Base-by-base conservation (phyloP, 2,888 invertebrate genomes). In the Graphium colonna region DNA sequence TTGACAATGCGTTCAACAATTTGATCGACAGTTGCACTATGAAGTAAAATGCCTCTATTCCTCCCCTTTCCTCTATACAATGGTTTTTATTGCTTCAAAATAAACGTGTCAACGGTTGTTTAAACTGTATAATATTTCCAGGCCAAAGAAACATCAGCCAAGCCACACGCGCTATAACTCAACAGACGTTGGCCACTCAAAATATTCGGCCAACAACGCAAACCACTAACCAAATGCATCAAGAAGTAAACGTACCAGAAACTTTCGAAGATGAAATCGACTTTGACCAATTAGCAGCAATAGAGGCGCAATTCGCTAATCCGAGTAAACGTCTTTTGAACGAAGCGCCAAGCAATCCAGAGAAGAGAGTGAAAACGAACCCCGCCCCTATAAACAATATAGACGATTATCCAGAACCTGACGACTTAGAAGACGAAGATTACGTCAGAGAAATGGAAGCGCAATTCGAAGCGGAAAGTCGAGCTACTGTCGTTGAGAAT, bases 381-480 rank as follows among this genome's bases (percentile, higher is more conserved):
- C 17, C 51, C n/a, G 52, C 38, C n/a, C 49, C 16, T n/a, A 39
- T 52, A 13, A 74, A 74, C 52, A 70, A 60, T 8, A 45, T 60
- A 1, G 74, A 79, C 2, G 79, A 81, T 38, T 82, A 79, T 51
- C 81, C 79, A 0, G 74, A 79, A 21, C 77, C 82, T 9, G 61
- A 74, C 26, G 82, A 86, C 33, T 21, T 81, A 9, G 81, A 85
- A 68, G 82, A 87, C 39, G 84, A 85, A 40, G 85, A 84, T 7
- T 76, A 81, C 60, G 66, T 83, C 5, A 69, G 69, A 51, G 80
- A 82, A 53, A 59, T 87, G 4, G 86, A 87, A 67, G 73, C 73
- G 0, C 58, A 77, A 28, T 73, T 82, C 9, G 77, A 83, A 44
- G 57, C 51, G n/a, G 60, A 69, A 51, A 64, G 51, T 55, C 48